phyloP scores from a whole-genome alignment of 1,140 invertebrate species.

The Heterodera carotae region DNA sequence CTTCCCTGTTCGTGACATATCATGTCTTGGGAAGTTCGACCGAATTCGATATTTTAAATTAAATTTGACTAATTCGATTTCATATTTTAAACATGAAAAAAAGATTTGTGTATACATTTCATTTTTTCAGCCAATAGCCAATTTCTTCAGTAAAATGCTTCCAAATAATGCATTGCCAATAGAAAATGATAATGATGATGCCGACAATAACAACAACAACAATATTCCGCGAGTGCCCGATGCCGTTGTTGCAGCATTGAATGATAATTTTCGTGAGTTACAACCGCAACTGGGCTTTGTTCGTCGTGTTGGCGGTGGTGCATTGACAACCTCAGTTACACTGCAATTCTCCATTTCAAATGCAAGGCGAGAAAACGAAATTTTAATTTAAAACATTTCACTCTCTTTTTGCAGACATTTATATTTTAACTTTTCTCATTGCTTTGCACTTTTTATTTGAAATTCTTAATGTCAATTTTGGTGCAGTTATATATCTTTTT shows the following conservation, averaged over 20 bases:
- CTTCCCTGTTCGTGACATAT: too few species aligned
- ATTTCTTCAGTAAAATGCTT: neutral
- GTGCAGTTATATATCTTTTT: neutral
- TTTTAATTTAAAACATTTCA: neutral
- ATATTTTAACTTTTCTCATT: neutral
- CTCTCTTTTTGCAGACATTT: neutral
- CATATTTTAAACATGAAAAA: too few species aligned
- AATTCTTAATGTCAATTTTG: too few species aligned
- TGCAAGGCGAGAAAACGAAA: conserved; percentile 5
- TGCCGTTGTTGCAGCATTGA: neutral
- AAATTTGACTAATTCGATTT: too few species aligned
- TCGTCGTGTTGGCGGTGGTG: neutral
- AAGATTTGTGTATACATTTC: too few species aligned
- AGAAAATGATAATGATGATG: neutral
- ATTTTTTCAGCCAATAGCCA: neutral
- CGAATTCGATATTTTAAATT: too few species aligned
- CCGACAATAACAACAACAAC: neutral
- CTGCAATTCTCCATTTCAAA: conserved; percentile 7
- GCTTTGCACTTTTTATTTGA: too few species aligned
- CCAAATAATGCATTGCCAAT: neutral
- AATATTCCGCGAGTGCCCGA: neutral
- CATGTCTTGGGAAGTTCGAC: too few species aligned
- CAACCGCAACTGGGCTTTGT: neutral
- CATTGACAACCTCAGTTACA: neutral
- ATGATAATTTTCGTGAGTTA: neutral